These are phyloP conservation scores for Tanaodytes sp. DNA, from an alignment of 2,888 invertebrate genomes.

Conservation along the genomic window DNA sequence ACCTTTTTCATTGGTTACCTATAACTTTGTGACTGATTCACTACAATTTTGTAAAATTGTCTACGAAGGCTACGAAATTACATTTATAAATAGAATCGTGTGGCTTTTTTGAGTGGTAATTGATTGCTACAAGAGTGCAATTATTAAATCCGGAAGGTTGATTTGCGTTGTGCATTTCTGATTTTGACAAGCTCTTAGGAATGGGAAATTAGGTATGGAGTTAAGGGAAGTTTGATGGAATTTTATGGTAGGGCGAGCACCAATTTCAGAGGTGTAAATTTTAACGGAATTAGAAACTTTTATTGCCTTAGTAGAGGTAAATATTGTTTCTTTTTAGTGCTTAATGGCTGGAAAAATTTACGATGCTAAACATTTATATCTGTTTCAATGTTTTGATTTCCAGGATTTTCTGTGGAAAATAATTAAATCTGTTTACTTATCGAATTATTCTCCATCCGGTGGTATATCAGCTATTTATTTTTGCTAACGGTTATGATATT, in stretches of 20 bases:
- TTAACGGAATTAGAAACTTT: constrained; percentile 18
- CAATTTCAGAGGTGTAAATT: constrained; percentile 32
- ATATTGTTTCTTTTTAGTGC: too few relatives aligned
- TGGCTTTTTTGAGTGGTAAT: constrained; percentile 16
- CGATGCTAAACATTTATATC: too few relatives aligned
- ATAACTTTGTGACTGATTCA: too few relatives aligned
- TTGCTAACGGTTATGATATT: too few relatives aligned
- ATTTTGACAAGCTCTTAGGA: constrained; percentile 43
- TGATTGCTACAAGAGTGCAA: constrained; percentile 40
- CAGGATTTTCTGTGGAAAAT: too few relatives aligned
- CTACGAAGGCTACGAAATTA: neutral
- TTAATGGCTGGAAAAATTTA: too few relatives aligned
- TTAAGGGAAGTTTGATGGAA: constrained; percentile 47
- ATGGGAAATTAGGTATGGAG: constrained; percentile 44
- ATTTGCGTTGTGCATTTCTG: constrained; percentile 48
- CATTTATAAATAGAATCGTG: constrained; percentile 11
- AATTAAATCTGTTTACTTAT: too few relatives aligned
- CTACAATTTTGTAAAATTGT: neutral
- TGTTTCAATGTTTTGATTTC: too few relatives aligned
- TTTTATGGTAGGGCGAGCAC: constrained; percentile 38
- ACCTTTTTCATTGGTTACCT: too few relatives aligned
- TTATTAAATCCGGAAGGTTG: constrained; percentile 35
- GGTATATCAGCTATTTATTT: too few relatives aligned
- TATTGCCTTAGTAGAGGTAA: constrained; percentile 2
- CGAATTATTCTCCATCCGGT: too few relatives aligned